Evolutionary conservation across 1,140 invertebrate species (phyloP), one percentile per base, ranked within the genome.

Genomic region (Dendrolimus kikuchii): DNA sequence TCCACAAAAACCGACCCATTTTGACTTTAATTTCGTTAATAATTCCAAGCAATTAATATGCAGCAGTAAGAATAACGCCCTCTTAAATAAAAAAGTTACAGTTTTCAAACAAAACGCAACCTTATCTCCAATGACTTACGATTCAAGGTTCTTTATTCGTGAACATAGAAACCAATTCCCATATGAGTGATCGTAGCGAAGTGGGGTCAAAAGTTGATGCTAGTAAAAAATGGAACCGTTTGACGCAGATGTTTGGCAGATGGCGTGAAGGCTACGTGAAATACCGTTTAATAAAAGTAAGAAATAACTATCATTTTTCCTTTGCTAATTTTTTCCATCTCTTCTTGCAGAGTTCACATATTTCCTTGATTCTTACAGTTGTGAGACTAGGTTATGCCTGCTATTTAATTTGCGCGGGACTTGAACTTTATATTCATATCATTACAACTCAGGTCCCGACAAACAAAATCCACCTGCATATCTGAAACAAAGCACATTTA

Each of bases 281-380:
- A 80, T 77, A 80, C 73, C 69, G 76, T 79, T 82, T 81, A 81
- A 80, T 85, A 85, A 82, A 82, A 80, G 66, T 59, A 65, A 59
- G 64, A 58, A 66, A 60, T 23, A 51, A 43, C 23, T 23, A 48
- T 6, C 7, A 38, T 6, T 8, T 1, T 40, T 46, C 23, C 23
- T 5, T 46, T 36, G 46, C 9, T 46, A 23, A 4, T 46, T 46
- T 9, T 46, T 5, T 46, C 36, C 23, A 46, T 5, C 7, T 10
- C 6, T 46, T 46, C 23, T 46, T 46, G 45, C 10, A 46, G 6
- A 23, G 23, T 23, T 3, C 23, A 23, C 23, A 23, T 23, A 23
- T 23, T 23, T n/a, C n/a, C n/a, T n/a, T 23, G 23, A 23, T 23
- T 2, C 23, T 23, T 23, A 23, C 23, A 23, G 3, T 23, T 23